Conservation (phyloP, 2,113 vertebrate species). For the Camelus dromedarius region DNA sequence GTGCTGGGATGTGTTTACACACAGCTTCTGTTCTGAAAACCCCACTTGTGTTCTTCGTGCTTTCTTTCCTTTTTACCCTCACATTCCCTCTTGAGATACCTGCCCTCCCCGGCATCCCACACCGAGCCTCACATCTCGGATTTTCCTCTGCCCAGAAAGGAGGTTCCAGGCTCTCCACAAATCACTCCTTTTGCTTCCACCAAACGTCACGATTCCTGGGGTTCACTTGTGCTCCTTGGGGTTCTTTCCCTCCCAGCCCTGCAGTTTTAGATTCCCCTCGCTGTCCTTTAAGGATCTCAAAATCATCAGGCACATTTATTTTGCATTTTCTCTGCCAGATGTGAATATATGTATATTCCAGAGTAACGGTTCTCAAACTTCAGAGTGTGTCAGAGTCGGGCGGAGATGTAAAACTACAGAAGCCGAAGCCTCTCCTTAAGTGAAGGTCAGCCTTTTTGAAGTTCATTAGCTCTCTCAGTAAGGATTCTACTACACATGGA, state of each 20-base stretch:
- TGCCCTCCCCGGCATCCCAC: neutral
- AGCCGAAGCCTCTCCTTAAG: neutral
- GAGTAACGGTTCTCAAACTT: neutral
- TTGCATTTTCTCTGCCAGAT: neutral
- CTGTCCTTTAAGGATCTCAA: neutral
- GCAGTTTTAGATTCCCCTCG: neutral
- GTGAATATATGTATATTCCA: neutral
- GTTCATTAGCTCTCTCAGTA: neutral
- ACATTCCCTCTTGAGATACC: neutral
- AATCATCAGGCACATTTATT: neutral
- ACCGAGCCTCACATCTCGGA: fast-evolving
- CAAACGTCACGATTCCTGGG: neutral
- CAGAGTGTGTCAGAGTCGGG: neutral
- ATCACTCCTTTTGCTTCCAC: no score
- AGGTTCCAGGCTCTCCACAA: neutral
- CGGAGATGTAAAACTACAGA: neutral
- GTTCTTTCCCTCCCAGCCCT: neutral
- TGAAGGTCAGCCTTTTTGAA: neutral
- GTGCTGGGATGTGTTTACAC: neutral
- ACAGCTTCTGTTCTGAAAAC: neutral
- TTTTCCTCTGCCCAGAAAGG: fast-evolving
- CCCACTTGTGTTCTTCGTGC: neutral
- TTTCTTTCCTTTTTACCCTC: neutral
- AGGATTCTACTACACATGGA: neutral
- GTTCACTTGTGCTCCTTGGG: neutral